Base-by-base conservation (phyloP, 2,888 invertebrate species). In the Leptopilina syphax region DNA sequence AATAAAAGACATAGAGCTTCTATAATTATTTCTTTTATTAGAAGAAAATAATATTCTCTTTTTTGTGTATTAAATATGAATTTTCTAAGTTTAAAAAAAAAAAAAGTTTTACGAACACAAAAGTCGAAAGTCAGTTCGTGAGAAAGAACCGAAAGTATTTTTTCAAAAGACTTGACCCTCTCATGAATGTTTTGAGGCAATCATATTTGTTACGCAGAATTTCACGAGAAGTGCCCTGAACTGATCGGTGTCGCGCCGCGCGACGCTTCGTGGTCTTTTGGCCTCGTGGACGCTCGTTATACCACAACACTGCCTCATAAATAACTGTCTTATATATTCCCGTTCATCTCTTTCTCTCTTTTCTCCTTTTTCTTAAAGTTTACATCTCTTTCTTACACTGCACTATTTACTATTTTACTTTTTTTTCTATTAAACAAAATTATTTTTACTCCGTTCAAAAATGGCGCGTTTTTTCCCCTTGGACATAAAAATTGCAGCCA, bases 231-330 rank as follows among this genome's bases (percentile, higher is more conserved):
- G 50, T 85, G 86, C 83, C 83, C 86, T 82, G 87, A 87, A 89
- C 85, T 85, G 87, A 89, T 88, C 86, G 88, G 87, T 88, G 87
- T 88, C 88, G 88, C 87, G 88, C 84, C 86, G 86, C 86, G 88
- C 87, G 88, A 84, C 86, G 86, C 86, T 88, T 87, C 86, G 87
- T 83, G 87, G 88, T 87, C 86, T 85, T 85, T 86, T 87, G 88
- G 87, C 86, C 87, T 87, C 88, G 85, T 80, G 85, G 84, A 84
- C 85, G 87, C 90, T 90, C 89, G 90, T 90, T 90, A 89, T 87
- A 85, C 85, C 84, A 86, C 86, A 86, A 82, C 85, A 87, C 90
- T 90, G 90, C 88, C 90, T 90, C 90, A 89, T 90, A 90, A 90
- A 90, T 90, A 88, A 90, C 89, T 85, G 85, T 82, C 89, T 87